Evolutionary conservation across 2,888 invertebrate species (phyloP), one percentile per base, ranked within the genome.

Genomic region (Brenthis daphne): DNA sequence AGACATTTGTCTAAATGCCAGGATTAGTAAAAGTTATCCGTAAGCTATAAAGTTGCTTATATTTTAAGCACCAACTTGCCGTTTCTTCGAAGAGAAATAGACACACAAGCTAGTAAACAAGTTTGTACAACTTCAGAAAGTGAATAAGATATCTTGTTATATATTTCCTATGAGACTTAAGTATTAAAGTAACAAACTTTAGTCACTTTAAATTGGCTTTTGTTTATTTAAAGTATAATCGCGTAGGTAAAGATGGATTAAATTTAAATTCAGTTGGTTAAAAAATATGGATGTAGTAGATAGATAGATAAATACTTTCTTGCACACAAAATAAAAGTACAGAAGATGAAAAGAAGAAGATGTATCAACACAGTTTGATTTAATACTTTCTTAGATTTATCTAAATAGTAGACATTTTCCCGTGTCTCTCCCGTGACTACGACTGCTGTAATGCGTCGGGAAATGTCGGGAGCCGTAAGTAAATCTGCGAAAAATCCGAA

Each of bases 81-180:
- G 37, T 67, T 67, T 67, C 67, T 60, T 67, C 67, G 61, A 51
- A 12, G 47, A 67, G 50, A 55, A 47, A 64, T 55, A 66, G 66
- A 66, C 55, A 67, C 51, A 67, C 55, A 20, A 63, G 56, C 29
- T 55, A 29, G 67, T 67, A 61, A 61, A 67, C 61, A 67, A 67
- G 67, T 67, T 61, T 56, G 61, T 61, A 56, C 37, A 51, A 67
- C 55, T 67, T 63, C 37, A 61, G 61, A 50, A 63, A 61, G 61
- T 61, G 66, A 67, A 67, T 67, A 67, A 56, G 61, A 61, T 56
- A 61, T 67, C 56, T 67, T 56, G 61, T 67, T 67, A 67, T 48
- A 48, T 61, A 67, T 56, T 61, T 67, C 55, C 55, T 63, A 65
- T 61, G 50, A 56, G 37, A 61, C 51, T 53, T 50, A 55, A 60